Conservation (phyloP, 2,113 vertebrate species). For the Zootoca vivipara region DNA sequence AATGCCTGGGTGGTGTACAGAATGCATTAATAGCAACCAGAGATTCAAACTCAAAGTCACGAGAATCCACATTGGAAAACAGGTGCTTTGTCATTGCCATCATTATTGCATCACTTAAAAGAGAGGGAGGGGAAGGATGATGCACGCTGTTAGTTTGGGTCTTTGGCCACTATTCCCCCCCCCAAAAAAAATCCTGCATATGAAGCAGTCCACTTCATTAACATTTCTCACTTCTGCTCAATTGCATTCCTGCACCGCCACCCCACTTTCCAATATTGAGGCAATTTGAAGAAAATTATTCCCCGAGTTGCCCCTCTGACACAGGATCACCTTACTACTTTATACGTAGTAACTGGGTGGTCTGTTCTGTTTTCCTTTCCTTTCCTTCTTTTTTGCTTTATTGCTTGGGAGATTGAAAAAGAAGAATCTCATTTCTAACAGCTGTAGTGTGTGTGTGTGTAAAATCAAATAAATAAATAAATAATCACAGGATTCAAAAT, state of each 20-base stretch:
- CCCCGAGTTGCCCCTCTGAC: slow-evolving; percentile 36
- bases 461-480: slow-evolving; percentile 24
- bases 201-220: slow-evolving; percentile 56
- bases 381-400: slow-evolving; percentile 29
- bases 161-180: too few relatives aligned
- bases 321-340: slow-evolving; percentile 34
- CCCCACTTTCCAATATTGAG: neutral
- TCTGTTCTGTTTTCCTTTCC: neutral
- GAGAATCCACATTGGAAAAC: too few relatives aligned
- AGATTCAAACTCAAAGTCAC: too few relatives aligned
- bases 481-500: slow-evolving; percentile 27
- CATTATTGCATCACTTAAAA: too few relatives aligned
- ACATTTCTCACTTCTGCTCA: slow-evolving; percentile 22
- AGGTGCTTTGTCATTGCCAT: too few relatives aligned
- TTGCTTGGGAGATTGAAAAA: slow-evolving; percentile 57
- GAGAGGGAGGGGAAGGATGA: neutral
- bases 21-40: too few relatives aligned
- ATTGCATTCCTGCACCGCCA: slow-evolving; percentile 11
- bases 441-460: slow-evolving; percentile 15
- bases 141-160: neutral
- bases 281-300: slow-evolving; percentile 34
- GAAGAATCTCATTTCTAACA: slow-evolving; percentile 62
- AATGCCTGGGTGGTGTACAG: too few relatives aligned
- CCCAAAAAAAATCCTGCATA: too few relatives aligned
- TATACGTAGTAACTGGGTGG: slow-evolving; percentile 58